A percentile compares a stretch with the other conserved stretches of the same genome.
phyloP scores from a whole-genome alignment of 2,113 vertebrate species.

The Orientallactaga bullata region DNA sequence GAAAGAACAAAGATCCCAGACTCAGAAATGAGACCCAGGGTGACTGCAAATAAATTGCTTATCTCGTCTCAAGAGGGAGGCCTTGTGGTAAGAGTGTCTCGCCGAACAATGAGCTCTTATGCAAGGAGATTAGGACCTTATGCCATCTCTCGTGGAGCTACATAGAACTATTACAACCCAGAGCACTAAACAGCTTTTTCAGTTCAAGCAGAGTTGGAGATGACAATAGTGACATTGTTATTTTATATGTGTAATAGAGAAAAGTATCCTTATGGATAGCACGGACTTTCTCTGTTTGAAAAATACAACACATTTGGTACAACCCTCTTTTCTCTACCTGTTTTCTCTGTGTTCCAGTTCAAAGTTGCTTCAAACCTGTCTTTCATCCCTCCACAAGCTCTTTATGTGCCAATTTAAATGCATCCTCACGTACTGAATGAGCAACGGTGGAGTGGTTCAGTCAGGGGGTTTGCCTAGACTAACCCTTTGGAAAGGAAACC shows the following conservation, averaged over 20 bases:
- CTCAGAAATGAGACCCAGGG: not conserved
- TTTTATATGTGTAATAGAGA: not conserved
- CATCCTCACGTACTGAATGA: not conserved
- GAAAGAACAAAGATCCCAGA: not conserved
- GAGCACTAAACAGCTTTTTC: not conserved
- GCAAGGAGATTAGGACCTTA: not conserved
- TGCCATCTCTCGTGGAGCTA: not conserved
- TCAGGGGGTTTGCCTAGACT: not conserved
- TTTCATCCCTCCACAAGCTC: not conserved
- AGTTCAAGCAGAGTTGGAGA: constrained; percentile 14
- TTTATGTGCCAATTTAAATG: not conserved
- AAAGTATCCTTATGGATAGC: not conserved
- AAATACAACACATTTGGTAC: not conserved
- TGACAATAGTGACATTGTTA: not conserved
- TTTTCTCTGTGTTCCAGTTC: constrained; percentile 9
- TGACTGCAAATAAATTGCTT: not conserved
- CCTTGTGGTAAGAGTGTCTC: not conserved
- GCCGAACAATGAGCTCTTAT: not conserved
- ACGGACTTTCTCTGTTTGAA: not conserved
- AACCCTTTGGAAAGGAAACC: not conserved
- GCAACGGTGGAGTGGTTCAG: not conserved
- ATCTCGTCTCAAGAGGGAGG: not conserved
- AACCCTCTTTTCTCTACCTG: not conserved
- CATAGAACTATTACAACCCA: not conserved
- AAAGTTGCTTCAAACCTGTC: not conserved